Evolutionary conservation across 2,888 invertebrate species (phyloP), one percentile per base, ranked within the genome.

Genomic region (Diplazon laetatorius): DNA sequence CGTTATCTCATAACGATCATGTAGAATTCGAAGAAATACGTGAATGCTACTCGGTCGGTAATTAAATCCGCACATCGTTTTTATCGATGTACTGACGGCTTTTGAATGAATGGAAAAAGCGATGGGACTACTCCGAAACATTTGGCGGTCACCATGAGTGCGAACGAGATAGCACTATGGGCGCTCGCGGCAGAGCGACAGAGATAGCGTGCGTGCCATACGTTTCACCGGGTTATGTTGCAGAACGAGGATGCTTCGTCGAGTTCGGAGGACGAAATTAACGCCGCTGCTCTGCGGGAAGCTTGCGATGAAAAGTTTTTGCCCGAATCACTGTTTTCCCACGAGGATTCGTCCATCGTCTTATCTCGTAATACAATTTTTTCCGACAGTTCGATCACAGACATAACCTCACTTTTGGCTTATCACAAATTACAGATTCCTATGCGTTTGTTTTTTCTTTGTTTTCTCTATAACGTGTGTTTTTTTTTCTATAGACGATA

Each of bases 261-360:
- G 6, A 87, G 87, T 73, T 88, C 88, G 0, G 89, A 89, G 30
- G 89, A 89, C 63, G 87, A 89, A 78, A 70, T 63, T 69, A 50
- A 55, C 12, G 72, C 76, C 30, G 69, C 82, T 39, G 85, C 83
- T 30, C 79, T 89, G 14, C 85, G 71, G 63, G 89, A 89, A 84
- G 88, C 87, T 6, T 80, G 85, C 1, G 88, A 89, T 81, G 79
- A 82, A 6, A 59, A 83, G 37, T 88, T 88, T 76, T 76, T 87
- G 8, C 85, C 85, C 12, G 69, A 86, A 20, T 80, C 82, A 4
- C 42, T 86, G 39, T 85, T 82, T 52, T 30, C 14, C 30, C 16
- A 46, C 0, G 60, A 75, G 55, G 20, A 73, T 75, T 74, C 37
- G 2, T 66, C 68, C 44, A 37, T 30, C 57, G 10, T 46, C 5